Evolutionary conservation across 2,113 vertebrate species (phyloP).

Genomic region (Corvus hawaiiensis): DNA sequence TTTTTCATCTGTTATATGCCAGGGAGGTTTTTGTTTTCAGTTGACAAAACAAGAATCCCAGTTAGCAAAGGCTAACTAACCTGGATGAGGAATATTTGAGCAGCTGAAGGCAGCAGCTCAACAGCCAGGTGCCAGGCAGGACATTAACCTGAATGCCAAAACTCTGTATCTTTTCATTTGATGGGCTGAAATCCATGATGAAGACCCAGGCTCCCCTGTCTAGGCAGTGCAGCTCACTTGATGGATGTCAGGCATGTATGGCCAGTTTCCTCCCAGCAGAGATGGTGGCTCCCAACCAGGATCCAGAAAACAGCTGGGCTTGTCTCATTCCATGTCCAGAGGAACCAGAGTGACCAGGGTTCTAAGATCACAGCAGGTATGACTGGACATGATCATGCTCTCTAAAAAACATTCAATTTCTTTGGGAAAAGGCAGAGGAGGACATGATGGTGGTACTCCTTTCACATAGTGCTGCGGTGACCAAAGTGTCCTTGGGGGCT

Average conservation of each 20-base stretch:
- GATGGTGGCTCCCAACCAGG: rapidly evolving
- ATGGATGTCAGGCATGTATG: rapidly evolving
- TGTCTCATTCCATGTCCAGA: not conserved
- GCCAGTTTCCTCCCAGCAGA: not conserved
- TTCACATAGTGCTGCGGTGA: not conserved
- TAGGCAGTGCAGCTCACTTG: not conserved
- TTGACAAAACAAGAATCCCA: not conserved
- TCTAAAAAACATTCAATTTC: not conserved
- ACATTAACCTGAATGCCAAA: not conserved
- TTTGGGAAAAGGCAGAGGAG: not conserved
- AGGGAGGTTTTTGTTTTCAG: not conserved
- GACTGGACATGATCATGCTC: not conserved
- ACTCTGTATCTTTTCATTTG: not conserved
- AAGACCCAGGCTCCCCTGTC: not conserved
- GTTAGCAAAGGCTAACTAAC: not conserved
- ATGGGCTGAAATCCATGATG: not conserved
- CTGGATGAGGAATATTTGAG: not conserved
- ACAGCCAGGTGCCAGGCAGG: not conserved
- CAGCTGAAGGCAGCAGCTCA: not conserved
- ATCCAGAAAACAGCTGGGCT: not conserved
- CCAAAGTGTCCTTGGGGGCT: not conserved
- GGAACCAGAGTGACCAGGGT: not conserved
- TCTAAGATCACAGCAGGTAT: not conserved
- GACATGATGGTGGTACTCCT: rapidly evolving
- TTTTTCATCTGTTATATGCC: not conserved